Conservation (phyloP, 1,140 invertebrate species). For the Drosophila bifasciata region DNA sequence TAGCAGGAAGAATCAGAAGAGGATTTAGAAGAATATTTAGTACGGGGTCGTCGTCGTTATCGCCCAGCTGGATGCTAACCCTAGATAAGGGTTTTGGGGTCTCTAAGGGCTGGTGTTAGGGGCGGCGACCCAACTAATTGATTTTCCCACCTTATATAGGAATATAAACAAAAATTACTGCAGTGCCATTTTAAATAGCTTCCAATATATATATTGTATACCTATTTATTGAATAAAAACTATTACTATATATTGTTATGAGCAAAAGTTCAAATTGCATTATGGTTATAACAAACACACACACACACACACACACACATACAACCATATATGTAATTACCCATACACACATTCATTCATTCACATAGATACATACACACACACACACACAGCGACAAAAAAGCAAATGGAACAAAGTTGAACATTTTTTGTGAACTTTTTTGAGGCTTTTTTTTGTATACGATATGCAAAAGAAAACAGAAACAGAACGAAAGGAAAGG, state of each 20-base stretch:
- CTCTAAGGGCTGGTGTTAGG: background rate
- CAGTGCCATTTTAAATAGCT: conserved; percentile 84
- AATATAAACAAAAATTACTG: conserved; percentile 80
- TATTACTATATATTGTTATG: conserved; percentile 73
- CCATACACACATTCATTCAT: background rate
- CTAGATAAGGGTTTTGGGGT: no score
- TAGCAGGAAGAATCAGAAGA: conserved; percentile 19
- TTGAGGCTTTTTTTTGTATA: conserved; percentile 72
- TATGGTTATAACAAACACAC: conserved; percentile 54
- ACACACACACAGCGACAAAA: conserved; percentile 27
- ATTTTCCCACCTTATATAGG: conserved; percentile 83
- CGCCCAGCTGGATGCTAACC: background rate
- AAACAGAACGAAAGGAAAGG: conserved; percentile 1
- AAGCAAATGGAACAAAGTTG: conserved; percentile 80
- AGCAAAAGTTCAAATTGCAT: conserved; percentile 81
- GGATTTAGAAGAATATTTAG: conserved; percentile 52
- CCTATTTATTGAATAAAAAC: conserved; percentile 70
- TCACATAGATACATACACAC: no score
- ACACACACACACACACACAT: conserved; percentile 12
- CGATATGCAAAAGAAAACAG: conserved; percentile 32
- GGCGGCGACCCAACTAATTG: conserved; percentile 70
- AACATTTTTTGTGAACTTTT: conserved; percentile 77
- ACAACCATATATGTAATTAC: no score
- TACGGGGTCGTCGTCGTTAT: conserved; percentile 5
- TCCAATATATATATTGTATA: conserved; percentile 78